phyloP scores from a whole-genome alignment of 2,888 invertebrate genomes.

The Balanococcus diminutus region DNA sequence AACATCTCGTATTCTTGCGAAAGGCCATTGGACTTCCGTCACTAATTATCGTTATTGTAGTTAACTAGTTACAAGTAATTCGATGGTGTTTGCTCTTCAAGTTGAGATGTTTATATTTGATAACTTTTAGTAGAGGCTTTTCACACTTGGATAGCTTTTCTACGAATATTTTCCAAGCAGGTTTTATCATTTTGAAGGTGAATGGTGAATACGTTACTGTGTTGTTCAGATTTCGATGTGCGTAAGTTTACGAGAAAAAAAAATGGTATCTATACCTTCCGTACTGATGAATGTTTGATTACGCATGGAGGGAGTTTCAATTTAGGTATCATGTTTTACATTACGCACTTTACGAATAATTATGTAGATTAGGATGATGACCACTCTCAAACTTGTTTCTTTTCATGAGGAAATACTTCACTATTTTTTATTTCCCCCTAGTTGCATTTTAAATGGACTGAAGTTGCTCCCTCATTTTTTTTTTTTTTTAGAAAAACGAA shows the following conservation, averaged over 20 bases:
- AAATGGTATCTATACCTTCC: no score
- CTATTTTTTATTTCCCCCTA: no score
- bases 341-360: no score
- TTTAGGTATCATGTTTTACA: not conserved
- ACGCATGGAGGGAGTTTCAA: not conserved
- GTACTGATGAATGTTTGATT: not conserved
- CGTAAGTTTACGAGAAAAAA: no score
- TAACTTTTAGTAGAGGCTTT: not conserved
- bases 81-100: not conserved
- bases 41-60: not conserved
- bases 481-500: no score
- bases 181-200: not conserved
- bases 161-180: not conserved
- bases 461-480: no score
- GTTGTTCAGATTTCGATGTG: no score
- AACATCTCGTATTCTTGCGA: not conserved
- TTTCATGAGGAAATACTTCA: no score
- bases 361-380: no score
- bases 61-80: not conserved
- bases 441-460: no score
- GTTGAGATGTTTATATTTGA: not conserved
- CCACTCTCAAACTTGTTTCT: no score
- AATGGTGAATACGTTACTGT: no score
- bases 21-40: slow-evolving; percentile 19
- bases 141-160: not conserved